These are phyloP conservation scores for Ostrea denselamellosa DNA, from an alignment of 1,140 invertebrate species.

Conservation along the genomic window DNA sequence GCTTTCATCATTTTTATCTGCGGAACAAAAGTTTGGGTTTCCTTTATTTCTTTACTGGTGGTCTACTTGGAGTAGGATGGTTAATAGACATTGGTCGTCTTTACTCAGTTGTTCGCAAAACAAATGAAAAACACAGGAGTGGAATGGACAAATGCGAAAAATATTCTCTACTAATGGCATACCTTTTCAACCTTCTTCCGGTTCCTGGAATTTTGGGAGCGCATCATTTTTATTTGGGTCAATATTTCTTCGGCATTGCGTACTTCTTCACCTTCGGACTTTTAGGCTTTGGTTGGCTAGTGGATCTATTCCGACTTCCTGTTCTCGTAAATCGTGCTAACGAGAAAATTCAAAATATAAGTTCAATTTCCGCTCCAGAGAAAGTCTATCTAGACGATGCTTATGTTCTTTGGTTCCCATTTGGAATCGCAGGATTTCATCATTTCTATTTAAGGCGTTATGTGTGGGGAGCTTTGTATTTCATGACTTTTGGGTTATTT, in stretches of 20 bases:
- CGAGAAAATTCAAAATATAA: constrained; percentile 51
- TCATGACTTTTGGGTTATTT: constrained; percentile 42
- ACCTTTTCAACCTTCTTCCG: constrained; percentile 57
- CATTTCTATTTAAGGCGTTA: constrained; percentile 44
- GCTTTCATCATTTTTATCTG: constrained; percentile 71
- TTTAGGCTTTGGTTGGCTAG: constrained; percentile 62
- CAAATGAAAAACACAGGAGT: constrained; percentile 53
- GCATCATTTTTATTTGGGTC: constrained; percentile 69
- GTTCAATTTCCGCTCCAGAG: neutral
- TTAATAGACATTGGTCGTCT: constrained; percentile 58
- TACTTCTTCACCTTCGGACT: constrained; percentile 71
- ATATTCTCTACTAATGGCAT: constrained; percentile 45
- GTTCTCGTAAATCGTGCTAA: constrained; percentile 56
- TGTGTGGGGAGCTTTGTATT: constrained; percentile 41
- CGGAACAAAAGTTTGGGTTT: constrained; percentile 57
- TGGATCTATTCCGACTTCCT: constrained; percentile 68
- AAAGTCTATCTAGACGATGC: constrained; percentile 49
- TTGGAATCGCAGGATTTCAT: constrained; percentile 42
- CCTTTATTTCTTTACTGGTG: constrained; percentile 65
- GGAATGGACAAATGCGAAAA: constrained; percentile 18
- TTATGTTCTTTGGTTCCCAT: constrained; percentile 45
- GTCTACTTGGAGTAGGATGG: constrained; percentile 69
- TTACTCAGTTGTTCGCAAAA: constrained; percentile 59
- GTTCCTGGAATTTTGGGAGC: constrained; percentile 63
- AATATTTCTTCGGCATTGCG: constrained; percentile 60